Evolutionary conservation across 2,888 invertebrate genomes (phyloP), one percentile per base, ranked within the genome.

Genomic region (Leptarthrus brevirostris): DNA sequence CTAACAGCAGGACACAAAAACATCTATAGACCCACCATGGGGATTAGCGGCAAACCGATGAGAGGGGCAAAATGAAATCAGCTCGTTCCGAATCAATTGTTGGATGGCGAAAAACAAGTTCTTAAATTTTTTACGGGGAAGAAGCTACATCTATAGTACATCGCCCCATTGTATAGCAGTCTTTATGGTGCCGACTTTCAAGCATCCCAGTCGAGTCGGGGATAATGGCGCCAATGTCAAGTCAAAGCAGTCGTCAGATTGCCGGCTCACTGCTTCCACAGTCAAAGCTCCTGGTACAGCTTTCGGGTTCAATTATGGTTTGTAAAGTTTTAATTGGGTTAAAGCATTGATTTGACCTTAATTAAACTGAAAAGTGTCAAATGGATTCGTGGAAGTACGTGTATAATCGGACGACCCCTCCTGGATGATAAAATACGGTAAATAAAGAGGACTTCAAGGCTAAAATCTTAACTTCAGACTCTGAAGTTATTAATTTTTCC

Each of bases 291-390:
- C 12, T 26, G 56, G 3, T 30, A 10, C 16, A 56, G 24, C 10
- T 56, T 56, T 56, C 30, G 26, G 34, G 8, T 56, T 34, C 10
- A 56, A 56, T 56, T 30, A 56, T 26, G 30, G 2, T n/a, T 16
- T 30, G 56, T 56, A 24, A 56, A 56, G 56, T 26, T 56, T 30
- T 56, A 56, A 56, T 56, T 56, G 22, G 10, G 24, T 56, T 30
- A 56, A 56, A 24, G 26, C 26, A 56, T n/a, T 56, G 24, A 56
- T 30, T 30, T 22, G 18, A n/a, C 16, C 30, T 56, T 12, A 34
- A 30, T 14, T 26, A 56, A 26, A 14, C 30, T 56, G 30, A 56
- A 30, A 30, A 56, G 30, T 56, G 56, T 3, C 26, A 24, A 56
- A 56, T 16, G 12, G 30, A 14, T 6, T 53, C 24, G 22, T 18